Evolutionary conservation across 2,113 vertebrate genomes (phyloP), one percentile per base, ranked within the genome.

Genomic region (Trochalopteron elliotii): DNA sequence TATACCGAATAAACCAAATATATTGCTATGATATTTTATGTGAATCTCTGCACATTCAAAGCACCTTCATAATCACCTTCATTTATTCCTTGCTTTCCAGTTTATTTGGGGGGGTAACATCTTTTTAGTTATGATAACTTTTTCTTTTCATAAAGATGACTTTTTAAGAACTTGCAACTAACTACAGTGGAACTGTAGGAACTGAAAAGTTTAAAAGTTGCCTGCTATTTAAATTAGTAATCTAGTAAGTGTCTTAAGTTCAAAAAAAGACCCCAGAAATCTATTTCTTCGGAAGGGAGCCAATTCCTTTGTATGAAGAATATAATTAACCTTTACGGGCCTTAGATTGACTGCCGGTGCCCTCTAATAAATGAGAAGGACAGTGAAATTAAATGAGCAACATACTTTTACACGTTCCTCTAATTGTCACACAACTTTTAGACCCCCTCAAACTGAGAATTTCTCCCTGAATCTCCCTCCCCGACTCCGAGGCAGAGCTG

Each of bases 91-190:
- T 30, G 4, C 28, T 81, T 61, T n/a, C n/a, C 33, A 33, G 21
- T 35, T 31, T 10, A 14, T 6, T 5, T 16, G 3, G 1, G 14
- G 5, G 3, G 8, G 19, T 15, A 53, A 24, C 28, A 37, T 21
- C 28, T 33, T 74, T 57, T 47, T 27, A 52, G 14, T 49, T 33
- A 57, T 0, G 2, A 7, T 42, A 56, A 83, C 31, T 37, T 50
- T 37, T 45, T 2, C 1, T 30, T 74, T 44, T 31, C 31, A 37
- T 6, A 22, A 72, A 59, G 21, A 56, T 3, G 23, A 75, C 24
- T 60, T 69, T 27, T 25, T 12, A 21, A 87, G 37, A 57, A 69
- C 40, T 55, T 67, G 22, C 7, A 59, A 64, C 30, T 44, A 59
- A 64, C 30, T 44, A 15, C 17, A 31, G 39, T 5, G 5, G 10